Evolutionary conservation across 2,888 invertebrate genomes (phyloP).

Genomic region (Rhamnusium bicolor): DNA sequence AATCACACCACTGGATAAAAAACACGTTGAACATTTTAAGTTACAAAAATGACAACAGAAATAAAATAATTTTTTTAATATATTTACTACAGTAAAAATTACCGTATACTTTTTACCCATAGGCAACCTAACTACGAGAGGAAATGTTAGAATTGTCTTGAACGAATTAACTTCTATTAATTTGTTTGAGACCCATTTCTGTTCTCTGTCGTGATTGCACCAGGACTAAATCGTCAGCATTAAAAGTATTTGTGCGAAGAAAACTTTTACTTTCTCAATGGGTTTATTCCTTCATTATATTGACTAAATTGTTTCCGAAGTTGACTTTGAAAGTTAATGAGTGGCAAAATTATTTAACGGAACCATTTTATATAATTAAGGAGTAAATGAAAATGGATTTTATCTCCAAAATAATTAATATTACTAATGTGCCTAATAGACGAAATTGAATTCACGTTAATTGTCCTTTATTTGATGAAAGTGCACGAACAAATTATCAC

Average conservation of each 20-base stretch:
- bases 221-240: slow-evolving; percentile 37
- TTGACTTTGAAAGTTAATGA: slow-evolving; percentile 43
- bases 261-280: slow-evolving; percentile 41
- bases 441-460: slow-evolving; percentile 26
- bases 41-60: no score
- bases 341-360: slow-evolving; percentile 42
- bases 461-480: neutral
- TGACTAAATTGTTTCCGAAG: slow-evolving; percentile 39
- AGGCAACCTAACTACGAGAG: slow-evolving; percentile 6
- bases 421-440: slow-evolving; percentile 31
- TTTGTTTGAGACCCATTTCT: slow-evolving; percentile 35
- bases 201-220: slow-evolving; percentile 29
- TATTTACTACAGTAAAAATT: no score
- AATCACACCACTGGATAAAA: no score
- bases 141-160: slow-evolving; percentile 14
- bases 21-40: no score
- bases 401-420: slow-evolving; percentile 34
- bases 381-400: slow-evolving; percentile 29
- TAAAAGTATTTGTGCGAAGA: slow-evolving; percentile 39
- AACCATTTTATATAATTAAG: slow-evolving; percentile 38
- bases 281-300: slow-evolving; percentile 38
- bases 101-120: neutral
- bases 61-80: no score
- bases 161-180: slow-evolving; percentile 42
- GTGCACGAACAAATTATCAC: neutral